Evolutionary conservation across 2,113 vertebrate genomes (phyloP).

Genomic region (human): DNA sequence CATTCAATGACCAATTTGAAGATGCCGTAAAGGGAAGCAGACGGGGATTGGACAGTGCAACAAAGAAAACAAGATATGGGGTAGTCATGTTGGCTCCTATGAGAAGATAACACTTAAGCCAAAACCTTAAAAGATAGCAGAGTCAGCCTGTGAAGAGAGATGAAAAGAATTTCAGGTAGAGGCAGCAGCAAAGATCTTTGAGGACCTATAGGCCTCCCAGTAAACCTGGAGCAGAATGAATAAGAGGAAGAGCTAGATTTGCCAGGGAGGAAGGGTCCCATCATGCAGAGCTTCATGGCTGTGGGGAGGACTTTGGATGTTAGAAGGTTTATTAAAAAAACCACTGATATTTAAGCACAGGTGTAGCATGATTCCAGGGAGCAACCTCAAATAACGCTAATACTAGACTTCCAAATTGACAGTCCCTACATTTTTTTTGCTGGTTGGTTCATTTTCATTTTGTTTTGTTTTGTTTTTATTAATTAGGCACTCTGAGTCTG

Average conservation of each 20-base stretch:
- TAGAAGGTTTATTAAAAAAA: not conserved
- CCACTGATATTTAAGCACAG: not conserved
- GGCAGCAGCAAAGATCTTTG: not conserved
- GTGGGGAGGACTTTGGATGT: not conserved
- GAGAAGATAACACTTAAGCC: not conserved
- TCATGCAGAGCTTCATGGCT: not conserved
- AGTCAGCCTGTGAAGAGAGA: not conserved
- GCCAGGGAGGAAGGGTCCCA: not conserved
- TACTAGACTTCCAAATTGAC: not conserved
- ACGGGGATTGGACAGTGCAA: fast-evolving
- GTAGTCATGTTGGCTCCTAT: not conserved
- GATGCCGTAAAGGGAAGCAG: not conserved
- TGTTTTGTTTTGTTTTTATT: not conserved
- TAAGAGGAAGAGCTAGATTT: not conserved
- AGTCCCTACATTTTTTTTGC: too few species aligned
- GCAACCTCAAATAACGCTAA: not conserved
- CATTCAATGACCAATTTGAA: not conserved
- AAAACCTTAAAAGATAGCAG: not conserved
- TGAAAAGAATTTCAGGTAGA: not conserved
- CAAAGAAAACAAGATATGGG: not conserved
- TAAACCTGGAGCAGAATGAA: not conserved
- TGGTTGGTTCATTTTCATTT: not conserved
- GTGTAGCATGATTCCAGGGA: not conserved
- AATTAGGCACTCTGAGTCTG: not conserved
- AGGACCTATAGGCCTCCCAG: not conserved